Evolutionary conservation across 2,797 vertebrate species (phyloP), one percentile per base, ranked within the genome.

Genomic region (Alfaro cultratus): DNA sequence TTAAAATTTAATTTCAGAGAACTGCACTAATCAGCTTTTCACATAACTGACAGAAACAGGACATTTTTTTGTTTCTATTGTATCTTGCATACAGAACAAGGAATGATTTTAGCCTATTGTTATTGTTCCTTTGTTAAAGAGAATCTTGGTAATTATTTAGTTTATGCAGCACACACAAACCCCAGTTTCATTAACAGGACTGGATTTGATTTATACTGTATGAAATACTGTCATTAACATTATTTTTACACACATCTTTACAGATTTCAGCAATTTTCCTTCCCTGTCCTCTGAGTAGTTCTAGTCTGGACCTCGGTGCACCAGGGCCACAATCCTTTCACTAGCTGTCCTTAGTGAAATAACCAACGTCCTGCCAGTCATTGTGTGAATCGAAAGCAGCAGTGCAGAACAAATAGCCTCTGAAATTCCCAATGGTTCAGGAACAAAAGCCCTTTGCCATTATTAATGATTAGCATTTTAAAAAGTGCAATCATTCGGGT

Each of bases 341-440:
- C 79, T 1, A 64, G 8, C 53, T 78, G 62, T 53, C 77, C 60
- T 83, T 80, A 80, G n/a, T 83, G 57, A 86, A 82, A 73, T 76
- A 79, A 80, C 89, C 73, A 80, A 55, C 57, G 16, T 77, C 72
- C 80, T 80, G 76, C 79, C 80, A 43, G 57, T 86, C 81, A 79
- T 67, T 84, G 77, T 29, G n/a, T 80, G 81, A 87, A 82, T 53
- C 47, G 34, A 86, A 87, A 72, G 84, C 88, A 87, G 78, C 81
- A 75, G 60, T 8, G 81, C 86, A 68, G 88, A 90, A 89, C 80
- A 84, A 90, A 90, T 83, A 60, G 71, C 34, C 46, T 49, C 34
- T n/a, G 76, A 80, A 80, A 75, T 74, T 85, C 87, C 86, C 75
- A 80, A 45, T 8, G 71, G 85, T 71, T 9, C 72, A n/a, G 26